Conservation (phyloP, 2,797 vertebrate species). For the Pempheris klunzingeri region DNA sequence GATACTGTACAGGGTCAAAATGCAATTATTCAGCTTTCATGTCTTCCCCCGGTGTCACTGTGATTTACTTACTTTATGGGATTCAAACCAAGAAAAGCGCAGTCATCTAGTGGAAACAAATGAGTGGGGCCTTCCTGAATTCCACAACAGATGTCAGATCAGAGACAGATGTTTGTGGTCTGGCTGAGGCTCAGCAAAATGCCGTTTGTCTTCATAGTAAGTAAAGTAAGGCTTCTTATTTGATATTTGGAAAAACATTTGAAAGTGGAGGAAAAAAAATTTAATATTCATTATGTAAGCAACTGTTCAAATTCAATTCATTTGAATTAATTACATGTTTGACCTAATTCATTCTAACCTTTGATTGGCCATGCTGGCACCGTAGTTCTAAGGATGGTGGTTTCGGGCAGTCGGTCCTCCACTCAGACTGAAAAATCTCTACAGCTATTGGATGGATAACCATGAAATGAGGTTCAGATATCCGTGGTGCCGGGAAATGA, state of each 20-base stretch:
- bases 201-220: neutral
- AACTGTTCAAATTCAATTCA: neutral
- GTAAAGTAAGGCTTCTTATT: too few species aligned
- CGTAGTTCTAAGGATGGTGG: neutral
- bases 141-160: too few species aligned
- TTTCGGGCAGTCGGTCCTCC: neutral
- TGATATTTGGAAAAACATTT: neutral
- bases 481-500: neutral
- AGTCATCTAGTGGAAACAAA: slow-evolving; percentile 22
- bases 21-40: slow-evolving; percentile 65
- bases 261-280: neutral
- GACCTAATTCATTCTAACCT: neutral
- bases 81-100: slow-evolving; percentile 30
- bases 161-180: neutral
- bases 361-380: neutral
- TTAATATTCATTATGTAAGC: neutral
- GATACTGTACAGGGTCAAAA: slow-evolving; percentile 50
- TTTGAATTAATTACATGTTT: neutral
- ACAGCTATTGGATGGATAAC: neutral
- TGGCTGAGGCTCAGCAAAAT: neutral
- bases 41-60: slow-evolving; percentile 52
- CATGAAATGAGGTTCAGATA: neutral
- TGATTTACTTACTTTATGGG: slow-evolving; percentile 55
- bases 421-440: neutral
- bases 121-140: neutral